Percentiles rank a stretch among this genome's conserved stretches.
These are phyloP conservation scores for Tipula lateralis DNA, from an alignment of 2,888 invertebrate species.

Conservation along the genomic window DNA sequence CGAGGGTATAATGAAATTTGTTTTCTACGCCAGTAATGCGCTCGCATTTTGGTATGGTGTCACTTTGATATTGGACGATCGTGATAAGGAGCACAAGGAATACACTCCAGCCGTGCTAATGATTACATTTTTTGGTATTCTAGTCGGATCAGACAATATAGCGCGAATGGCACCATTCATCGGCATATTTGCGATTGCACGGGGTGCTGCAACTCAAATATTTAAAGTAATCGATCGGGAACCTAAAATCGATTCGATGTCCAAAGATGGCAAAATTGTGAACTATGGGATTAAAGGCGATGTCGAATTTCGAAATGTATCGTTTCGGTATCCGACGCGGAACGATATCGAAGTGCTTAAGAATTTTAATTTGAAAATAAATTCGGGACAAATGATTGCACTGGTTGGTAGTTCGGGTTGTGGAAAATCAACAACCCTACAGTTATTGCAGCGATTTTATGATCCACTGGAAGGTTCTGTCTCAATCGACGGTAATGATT, in stretches of 20 bases:
- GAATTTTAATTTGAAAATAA: constrained; percentile 60
- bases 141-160: constrained; percentile 73
- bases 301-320: constrained; percentile 64
- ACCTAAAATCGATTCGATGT: constrained; percentile 68
- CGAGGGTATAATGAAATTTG: constrained; percentile 66
- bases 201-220: constrained; percentile 68
- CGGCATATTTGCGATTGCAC: constrained; percentile 67
- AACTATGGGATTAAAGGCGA: constrained; percentile 57
- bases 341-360: constrained; percentile 66
- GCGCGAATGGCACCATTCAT: constrained; percentile 71
- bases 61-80: constrained; percentile 62
- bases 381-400: constrained; percentile 65
- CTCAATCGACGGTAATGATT: constrained; percentile 57
- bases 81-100: constrained; percentile 54
- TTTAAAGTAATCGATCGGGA: constrained; percentile 70
- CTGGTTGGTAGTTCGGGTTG: constrained; percentile 72
- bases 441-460: constrained; percentile 70
- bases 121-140: constrained; percentile 73
- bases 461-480: constrained; percentile 59
- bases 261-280: constrained; percentile 59
- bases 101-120: constrained; percentile 69
- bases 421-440: constrained; percentile 77
- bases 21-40: constrained; percentile 70
- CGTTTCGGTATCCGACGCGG: constrained; percentile 74
- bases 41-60: constrained; percentile 80